Base-by-base conservation (phyloP, 2,797 vertebrate species). In the Meda fulgida region DNA sequence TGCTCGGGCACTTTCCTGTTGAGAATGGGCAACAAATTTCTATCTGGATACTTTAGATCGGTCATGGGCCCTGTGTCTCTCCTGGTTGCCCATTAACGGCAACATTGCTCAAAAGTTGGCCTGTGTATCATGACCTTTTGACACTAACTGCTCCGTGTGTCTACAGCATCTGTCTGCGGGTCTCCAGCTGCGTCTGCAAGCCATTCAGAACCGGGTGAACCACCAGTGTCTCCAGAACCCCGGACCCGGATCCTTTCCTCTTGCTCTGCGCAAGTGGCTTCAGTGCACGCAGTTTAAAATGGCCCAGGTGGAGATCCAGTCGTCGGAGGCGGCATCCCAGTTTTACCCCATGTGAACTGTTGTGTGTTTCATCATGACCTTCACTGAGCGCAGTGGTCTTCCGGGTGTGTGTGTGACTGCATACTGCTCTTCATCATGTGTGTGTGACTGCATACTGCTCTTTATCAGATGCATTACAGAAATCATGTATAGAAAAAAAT, bases 271-370 rank as follows among this genome's bases (percentile, higher is more conserved):
- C 90, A 99, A 99, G 89, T 99, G 98, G 98, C 95, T 99, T 55
- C 98, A 97, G 91, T 99, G 98, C 88, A 98, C 98, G 36, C 98
- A 98, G 89, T 99, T 99, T 93, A 99, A 99, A 91, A 99, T 99
- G 98, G 98, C 98, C 85, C 98, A 99, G 94, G 98, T 99, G 93
- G 98, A 99, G 92, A 99, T 99, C 92, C 98, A 99, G 94, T 99
- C 98, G 0, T 99, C 98, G 0, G 98, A 99, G 93, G 98, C 98
- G 0, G 97, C 98, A 3, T 99, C 98, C 21, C 98, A 99, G 84
- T 99, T 99, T 93, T 99, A 99, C 92, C 98, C 98, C 89, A 97
- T 99, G 94, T 99, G 96, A 99, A 92, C 87, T 43, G 80, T 69
- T 16, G 8, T 73, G 70, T 48, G 72, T 55, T 46, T 19, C n/a